Percentiles rank a stretch among this genome's conserved stretches.
These are phyloP conservation scores for Papilio elwesi DNA, from an alignment of 2,888 invertebrate genomes.

Conservation along the genomic window DNA sequence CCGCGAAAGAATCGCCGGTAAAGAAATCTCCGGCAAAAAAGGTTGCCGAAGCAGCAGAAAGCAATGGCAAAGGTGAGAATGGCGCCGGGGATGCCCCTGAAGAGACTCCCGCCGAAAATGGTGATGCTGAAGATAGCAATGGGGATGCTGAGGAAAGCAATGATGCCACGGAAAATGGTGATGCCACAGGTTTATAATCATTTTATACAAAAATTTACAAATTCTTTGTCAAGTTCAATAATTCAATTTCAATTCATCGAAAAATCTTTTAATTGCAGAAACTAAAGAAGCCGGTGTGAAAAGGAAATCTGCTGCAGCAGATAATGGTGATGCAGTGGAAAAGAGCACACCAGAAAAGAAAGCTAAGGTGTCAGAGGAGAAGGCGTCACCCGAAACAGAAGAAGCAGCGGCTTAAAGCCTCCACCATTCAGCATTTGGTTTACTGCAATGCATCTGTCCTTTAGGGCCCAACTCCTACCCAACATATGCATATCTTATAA, in stretches of 20 bases:
- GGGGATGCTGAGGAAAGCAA: constrained; percentile 81
- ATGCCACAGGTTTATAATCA: constrained; percentile 65
- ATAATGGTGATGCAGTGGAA: constrained; percentile 82
- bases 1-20: constrained; percentile 75
- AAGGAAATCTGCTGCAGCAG: constrained; percentile 87
- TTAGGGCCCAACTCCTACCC: constrained; percentile 74
- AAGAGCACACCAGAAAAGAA: constrained; percentile 89
- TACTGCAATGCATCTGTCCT: constrained; percentile 81
- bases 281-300: constrained; percentile 84
- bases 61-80: constrained; percentile 79
- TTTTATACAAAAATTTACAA: neutral
- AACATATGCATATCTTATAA: constrained; percentile 64
- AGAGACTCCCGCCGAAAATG: constrained; percentile 72
- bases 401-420: constrained; percentile 83
- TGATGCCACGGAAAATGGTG: constrained; percentile 77
- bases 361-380: constrained; percentile 87
- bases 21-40: constrained; percentile 82
- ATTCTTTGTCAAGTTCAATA: too few relatives aligned
- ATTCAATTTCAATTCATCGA: neutral
- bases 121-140: constrained; percentile 62
- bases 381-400: constrained; percentile 82
- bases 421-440: constrained; percentile 66
- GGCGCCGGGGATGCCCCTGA: constrained; percentile 70
- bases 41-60: constrained; percentile 71
- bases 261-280: constrained; percentile 61